Evolutionary conservation across 1,140 invertebrate species (phyloP).

Genomic region (roundworm (Caenorhabditis elegans)): WBcel235 BX284603.4:12931001-12931500

Average conservation of each 20-base stretch:
- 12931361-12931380: not conserved
- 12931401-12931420: not conserved
- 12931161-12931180: not conserved
- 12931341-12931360: slow-evolving; percentile 1
- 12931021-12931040: too few relatives aligned
- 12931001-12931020: too few relatives aligned
- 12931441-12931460: not conserved
- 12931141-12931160: not conserved
- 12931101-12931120: too few relatives aligned
- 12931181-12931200: not conserved
- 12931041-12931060: too few relatives aligned
- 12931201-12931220: not conserved
- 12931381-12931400: not conserved
- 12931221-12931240: not conserved
- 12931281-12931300: not conserved
- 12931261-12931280: not conserved
- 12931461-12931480: not conserved
- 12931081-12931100: too few relatives aligned
- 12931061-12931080: too few relatives aligned
- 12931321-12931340: not conserved
- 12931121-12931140: not conserved
- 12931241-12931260: not conserved
- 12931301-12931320: not conserved
- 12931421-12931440: not conserved
- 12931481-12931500: not conserved